Conservation (phyloP, 1,140 invertebrate species). For the Agrypnia vestita region DNA sequence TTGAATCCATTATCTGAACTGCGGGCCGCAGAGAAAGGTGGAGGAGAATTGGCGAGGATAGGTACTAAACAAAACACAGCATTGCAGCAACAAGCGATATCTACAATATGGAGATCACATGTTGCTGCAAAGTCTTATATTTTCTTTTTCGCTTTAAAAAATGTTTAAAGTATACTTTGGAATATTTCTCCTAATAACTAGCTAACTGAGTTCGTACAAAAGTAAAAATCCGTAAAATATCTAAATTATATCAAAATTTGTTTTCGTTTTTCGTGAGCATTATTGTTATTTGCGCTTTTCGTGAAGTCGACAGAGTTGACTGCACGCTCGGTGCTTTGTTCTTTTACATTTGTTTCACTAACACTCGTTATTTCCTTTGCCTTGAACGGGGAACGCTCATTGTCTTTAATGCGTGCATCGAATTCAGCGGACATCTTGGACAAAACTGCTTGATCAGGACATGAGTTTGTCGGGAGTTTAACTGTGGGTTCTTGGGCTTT, state of each 20-base stretch:
- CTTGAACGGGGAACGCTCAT: neutral
- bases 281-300: conserved; percentile 1
- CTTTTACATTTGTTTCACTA: neutral
- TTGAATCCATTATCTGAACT: too few relatives aligned
- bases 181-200: neutral
- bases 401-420: neutral
- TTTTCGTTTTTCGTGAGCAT: conserved; percentile 1
- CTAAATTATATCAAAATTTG: conserved; percentile 12
- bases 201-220: neutral
- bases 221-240: neutral
- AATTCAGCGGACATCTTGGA: neutral
- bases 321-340: neutral
- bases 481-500: neutral
- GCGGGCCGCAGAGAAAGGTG: too few relatives aligned
- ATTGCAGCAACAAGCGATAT: too few relatives aligned
- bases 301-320: conserved; percentile 6
- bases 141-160: too few relatives aligned
- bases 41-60: too few relatives aligned
- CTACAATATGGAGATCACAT: too few relatives aligned
- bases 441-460: neutral
- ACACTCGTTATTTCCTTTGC: neutral
- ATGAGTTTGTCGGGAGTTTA: neutral
- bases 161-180: too few relatives aligned
- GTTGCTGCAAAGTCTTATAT: too few relatives aligned
- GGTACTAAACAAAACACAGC: too few relatives aligned